These are phyloP conservation scores for Drosophila neotestacea DNA, from an alignment of 2,888 invertebrate species.

Conservation along the genomic window DNA sequence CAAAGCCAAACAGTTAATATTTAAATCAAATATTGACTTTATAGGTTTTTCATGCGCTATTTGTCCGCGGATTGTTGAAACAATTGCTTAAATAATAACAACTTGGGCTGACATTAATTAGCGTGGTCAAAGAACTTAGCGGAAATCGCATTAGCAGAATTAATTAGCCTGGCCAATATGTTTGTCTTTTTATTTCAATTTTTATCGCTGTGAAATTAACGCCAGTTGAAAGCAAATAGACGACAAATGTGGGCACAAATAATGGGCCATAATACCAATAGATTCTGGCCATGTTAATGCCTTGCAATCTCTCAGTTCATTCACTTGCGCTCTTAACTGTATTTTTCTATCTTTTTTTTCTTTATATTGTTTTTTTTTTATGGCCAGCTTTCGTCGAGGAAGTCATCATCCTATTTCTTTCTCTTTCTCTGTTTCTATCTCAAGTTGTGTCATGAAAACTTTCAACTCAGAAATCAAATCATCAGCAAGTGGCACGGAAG, in stretches of 20 bases:
- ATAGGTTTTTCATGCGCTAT: conserved; percentile 14
- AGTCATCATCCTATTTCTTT: conserved; percentile 49
- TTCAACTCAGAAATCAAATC: conserved; percentile 59
- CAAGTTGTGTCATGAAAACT: conserved; percentile 56
- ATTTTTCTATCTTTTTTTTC: not conserved
- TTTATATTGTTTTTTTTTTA: conserved; percentile 11
- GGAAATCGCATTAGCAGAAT: conserved; percentile 18
- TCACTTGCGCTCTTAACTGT: conserved; percentile 42
- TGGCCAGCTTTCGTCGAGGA: conserved; percentile 39
- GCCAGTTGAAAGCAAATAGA: conserved; percentile 8
- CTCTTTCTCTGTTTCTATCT: conserved; percentile 9
- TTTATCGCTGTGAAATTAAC: conserved; percentile 19
- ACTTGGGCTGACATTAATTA: conserved; percentile 17
- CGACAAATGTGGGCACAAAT: not conserved
- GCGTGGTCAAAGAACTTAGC: conserved; percentile 7
- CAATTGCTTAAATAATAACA: conserved; percentile 60
- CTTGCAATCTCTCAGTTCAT: conserved; percentile 27
- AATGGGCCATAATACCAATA: conserved; percentile 17
- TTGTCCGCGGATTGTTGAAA: conserved; percentile 36
- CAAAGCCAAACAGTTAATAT: conserved; percentile 38
- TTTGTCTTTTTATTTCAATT: not conserved
- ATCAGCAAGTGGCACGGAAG: conserved; percentile 56
- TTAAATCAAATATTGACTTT: conserved; percentile 51
- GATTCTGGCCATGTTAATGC: conserved; percentile 9
- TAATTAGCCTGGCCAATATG: conserved; percentile 27